Base-by-base conservation (phyloP, 2,797 vertebrate genomes). In the Danionella dracula region DNA sequence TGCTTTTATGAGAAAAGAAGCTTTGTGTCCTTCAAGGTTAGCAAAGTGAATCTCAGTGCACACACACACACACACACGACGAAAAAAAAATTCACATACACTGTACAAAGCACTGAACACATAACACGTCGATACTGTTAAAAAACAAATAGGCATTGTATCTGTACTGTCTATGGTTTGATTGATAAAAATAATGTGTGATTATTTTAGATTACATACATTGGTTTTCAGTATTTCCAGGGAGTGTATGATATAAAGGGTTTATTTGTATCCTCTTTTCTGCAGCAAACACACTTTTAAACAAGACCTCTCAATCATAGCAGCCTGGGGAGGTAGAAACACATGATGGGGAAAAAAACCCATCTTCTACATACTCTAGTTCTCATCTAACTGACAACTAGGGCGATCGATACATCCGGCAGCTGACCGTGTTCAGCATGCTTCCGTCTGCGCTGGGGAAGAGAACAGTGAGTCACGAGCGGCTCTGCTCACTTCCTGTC, bases 351-450 rank as follows among this genome's bases (percentile, higher is more conserved):
- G 63, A 57, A 66, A n/a, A n/a, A n/a, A n/a, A 48, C 29, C 44
- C 27, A 48, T 42, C 34, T n/a, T 59, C 41, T 19, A 44, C n/a
- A 5, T 7, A 42, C 31, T 60, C 59, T 55, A n/a, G n/a, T 29
- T 49, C 51, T 27, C 46, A 21, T 51, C 57, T 55, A 29, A 68
- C 13, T 50, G 40, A 66, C 49, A 76, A 76, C 58, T 73, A 76
- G 76, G 75, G 49, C 76, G 64, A 76, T 76, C 75, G 66, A 77
- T 78, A 8, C 49, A 61, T 9, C 23, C 27, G 21, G 49, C 46
- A 19, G 15, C 53, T 10, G 32, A 35, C 55, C 38, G 5, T 45
- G 19, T 49, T 55, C 49, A 21, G 60, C 16, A 63, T 4, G 41
- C 49, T 73, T 68, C 57, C 21, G 35, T 32, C 44, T 48, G 20